A percentile compares a stretch with the other conserved stretches of the same genome.
These are phyloP conservation scores for Nyctibius bracteatus DNA, from an alignment of 2,113 vertebrate genomes.

Conservation along the genomic window DNA sequence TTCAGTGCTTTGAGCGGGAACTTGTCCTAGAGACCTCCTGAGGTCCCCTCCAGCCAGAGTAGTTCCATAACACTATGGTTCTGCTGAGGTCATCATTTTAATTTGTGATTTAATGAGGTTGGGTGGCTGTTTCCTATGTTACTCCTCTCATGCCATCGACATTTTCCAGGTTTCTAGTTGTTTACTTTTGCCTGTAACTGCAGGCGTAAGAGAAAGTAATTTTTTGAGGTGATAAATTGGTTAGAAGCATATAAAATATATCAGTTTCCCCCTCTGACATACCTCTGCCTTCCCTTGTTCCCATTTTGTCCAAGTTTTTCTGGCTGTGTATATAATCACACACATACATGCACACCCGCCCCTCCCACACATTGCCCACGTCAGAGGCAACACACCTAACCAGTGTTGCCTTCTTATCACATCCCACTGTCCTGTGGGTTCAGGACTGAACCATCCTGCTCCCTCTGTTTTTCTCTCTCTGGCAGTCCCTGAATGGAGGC, in stretches of 20 bases:
- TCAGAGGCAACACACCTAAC: neutral
- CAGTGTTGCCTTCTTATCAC: neutral
- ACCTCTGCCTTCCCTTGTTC: neutral
- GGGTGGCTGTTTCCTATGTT: neutral
- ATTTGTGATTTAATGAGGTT: neutral
- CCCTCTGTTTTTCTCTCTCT: neutral
- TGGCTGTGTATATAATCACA: neutral
- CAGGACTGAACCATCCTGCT: too few species aligned
- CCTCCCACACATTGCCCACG: rapidly evolving
- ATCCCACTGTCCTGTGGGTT: neutral
- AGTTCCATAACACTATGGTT: neutral
- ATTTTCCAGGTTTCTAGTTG: neutral
- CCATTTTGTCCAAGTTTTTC: neutral
- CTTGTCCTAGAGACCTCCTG: neutral
- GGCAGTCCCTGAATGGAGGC: too few species aligned
- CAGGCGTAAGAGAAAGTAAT: neutral
- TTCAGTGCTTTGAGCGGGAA: neutral
- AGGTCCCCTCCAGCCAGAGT: neutral
- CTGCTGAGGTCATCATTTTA: neutral
- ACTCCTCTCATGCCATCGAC: neutral
- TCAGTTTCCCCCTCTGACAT: neutral
- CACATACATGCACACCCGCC: rapidly evolving
- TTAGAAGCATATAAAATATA: neutral
- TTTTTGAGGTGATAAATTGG: neutral
- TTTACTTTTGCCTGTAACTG: neutral